These are phyloP conservation scores for Zosterops japonicus DNA, from an alignment of 2,113 vertebrate genomes.

Conservation along the genomic window DNA sequence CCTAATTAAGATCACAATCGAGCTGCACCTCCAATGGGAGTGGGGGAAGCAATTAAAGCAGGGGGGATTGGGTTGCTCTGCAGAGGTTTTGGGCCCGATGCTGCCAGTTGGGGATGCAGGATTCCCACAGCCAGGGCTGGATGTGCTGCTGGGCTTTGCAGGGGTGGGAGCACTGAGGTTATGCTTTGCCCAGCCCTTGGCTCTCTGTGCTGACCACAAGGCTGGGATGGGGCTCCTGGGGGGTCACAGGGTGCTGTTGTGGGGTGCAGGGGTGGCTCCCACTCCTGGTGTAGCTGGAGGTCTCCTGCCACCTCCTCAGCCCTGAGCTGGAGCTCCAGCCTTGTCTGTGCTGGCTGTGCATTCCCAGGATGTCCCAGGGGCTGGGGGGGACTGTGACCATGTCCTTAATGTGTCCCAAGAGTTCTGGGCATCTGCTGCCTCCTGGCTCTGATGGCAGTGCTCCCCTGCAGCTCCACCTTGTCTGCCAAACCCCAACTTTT, in stretches of 20 bases:
- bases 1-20: conserved; percentile 36
- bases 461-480: background rate
- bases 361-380: background rate
- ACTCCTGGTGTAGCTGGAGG: background rate
- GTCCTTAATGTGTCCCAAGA: accelerated
- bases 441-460: background rate
- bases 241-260: accelerated
- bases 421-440: background rate
- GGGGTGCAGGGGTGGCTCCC: background rate
- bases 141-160: background rate
- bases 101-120: background rate
- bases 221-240: background rate
- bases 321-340: background rate
- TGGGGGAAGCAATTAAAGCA: background rate
- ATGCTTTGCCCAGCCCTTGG: background rate
- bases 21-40: background rate
- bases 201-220: accelerated
- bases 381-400: background rate
- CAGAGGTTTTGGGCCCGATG: background rate
- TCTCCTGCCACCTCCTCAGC: background rate
- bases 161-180: background rate
- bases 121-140: background rate
- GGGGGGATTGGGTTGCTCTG: accelerated
- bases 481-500: background rate
- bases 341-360: background rate